Evolutionary conservation across 2,113 vertebrate genomes (phyloP).

Genomic region (Gorsachius goisagi): DNA sequence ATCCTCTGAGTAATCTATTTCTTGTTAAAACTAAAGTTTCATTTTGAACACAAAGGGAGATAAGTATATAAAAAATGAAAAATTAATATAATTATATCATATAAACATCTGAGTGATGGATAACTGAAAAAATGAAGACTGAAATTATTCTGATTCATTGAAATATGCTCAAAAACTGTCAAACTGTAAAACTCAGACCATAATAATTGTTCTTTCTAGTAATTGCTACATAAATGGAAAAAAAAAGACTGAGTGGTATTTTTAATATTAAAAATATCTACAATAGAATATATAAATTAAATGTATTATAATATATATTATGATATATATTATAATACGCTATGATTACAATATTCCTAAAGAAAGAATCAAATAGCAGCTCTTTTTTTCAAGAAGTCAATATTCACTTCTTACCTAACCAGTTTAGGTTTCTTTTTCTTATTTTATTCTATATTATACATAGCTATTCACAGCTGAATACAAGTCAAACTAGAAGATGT

Average conservation of each 20-base stretch:
- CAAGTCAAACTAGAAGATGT: neutral
- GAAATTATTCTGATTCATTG: neutral
- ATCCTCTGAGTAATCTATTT: neutral
- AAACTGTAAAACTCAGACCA: neutral
- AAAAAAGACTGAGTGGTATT: neutral
- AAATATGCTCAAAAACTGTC: neutral
- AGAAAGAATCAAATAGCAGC: neutral
- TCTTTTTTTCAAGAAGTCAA: neutral
- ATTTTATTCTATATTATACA: neutral
- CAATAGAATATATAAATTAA: neutral
- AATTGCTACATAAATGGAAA: rapidly evolving
- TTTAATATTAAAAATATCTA: neutral
- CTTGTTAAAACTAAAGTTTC: neutral
- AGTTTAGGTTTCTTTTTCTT: neutral
- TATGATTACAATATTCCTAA: neutral
- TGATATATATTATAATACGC: neutral
- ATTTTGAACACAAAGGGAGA: neutral
- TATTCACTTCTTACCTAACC: neutral
- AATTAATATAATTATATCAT: neutral
- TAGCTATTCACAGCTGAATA: neutral
- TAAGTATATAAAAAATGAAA: neutral
- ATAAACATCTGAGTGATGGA: neutral
- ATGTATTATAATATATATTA: neutral
- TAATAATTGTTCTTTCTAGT: neutral
- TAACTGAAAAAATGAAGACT: neutral